Evolutionary conservation across 2,797 vertebrate species (phyloP), one percentile per base, ranked within the genome.

Genomic region (Anabacerthia variegaticeps): DNA sequence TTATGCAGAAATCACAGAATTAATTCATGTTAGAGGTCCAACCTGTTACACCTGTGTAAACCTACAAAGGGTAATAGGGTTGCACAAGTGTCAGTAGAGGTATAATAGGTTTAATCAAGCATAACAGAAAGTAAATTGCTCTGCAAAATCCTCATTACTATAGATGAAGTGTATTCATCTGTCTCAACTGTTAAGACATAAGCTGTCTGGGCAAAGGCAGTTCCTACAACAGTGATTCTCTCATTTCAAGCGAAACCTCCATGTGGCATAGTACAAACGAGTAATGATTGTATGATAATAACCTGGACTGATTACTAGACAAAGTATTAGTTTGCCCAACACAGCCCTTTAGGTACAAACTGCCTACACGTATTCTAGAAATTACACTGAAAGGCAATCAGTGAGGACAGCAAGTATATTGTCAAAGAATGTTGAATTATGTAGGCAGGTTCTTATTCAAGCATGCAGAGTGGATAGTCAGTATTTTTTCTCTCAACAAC

Each of bases 101-200:
- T 80, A 95, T 95, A 95, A 95, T 95, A 95, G 69, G 75, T 85
- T 94, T 96, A 96, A 96, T 96, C 95, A 97, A 96, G 95, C 85
- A 62, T 76, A 97, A 87, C 88, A 87, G 85, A 93, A 94, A 95
- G 90, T 91, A 95, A 94, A 95, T 97, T 95, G 94, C 80, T 96
- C 74, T 94, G 88, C 77, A 93, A 95, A 96, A 93, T 88, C 85
- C 88, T 95, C 90, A 92, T 97, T 96, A 95, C 88, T 88, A 55
- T 36, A 94, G 80, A 93, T 26, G 3, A 94, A 96, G 85, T 63
- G 73, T 80, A 93, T 95, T 94, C 88, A 84, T 95, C 80, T 96
- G 56, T 94, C 94, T 89, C 75, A 74, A 67, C 85, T 83, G 68
- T 74, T 96, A 94, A 93, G 34, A 75, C 61, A 52, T 68, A 88